Base-by-base conservation (phyloP, 2,113 vertebrate genomes). In the Condylura cristata region DNA sequence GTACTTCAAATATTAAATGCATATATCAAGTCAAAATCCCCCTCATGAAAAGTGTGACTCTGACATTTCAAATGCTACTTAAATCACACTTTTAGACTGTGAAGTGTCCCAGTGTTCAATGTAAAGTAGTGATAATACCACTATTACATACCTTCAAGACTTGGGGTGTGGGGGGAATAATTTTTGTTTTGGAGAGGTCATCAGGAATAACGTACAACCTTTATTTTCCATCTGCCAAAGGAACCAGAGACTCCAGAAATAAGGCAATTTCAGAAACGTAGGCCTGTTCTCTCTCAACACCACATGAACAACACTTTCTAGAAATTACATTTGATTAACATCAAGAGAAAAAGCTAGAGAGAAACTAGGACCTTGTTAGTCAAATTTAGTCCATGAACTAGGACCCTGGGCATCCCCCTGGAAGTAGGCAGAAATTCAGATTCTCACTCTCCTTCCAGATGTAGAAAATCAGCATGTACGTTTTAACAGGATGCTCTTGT, bases 51-150 rank as follows among this genome's bases (percentile, higher is more conserved):
- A 92, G n/a, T 71, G 39, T 71, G 56, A 76, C 51, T 34, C 71
- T 96, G 88, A 93, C 53, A 91, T 86, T 71, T 89, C 46, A 92
- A 30, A 2, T 76, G 51, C 41, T 86, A 51, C 80, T 89, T 89
- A 86, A 81, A 41, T 84, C 39, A 95, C 20, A 56, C 61, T 74
- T 83, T 89, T 48, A 87, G 60, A 56, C 56, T 5, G 22, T 71
- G n/a, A 95, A 95, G 26, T 71, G 13, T 90, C 32, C 53, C 32
- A 71, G 44, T 90, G 24, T 86, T 80, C 82, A 94, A 66, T 81
- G 70, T 81, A 80, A 93, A 30, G 41, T 85, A 18, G 26, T 51
- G 8, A 41, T 80, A 53, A 56, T 61, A 48, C 48, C 16, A 39
- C 82, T 82, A 51, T 72, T 61, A 87, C 34, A 28, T 53, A 86